A percentile compares a stretch with the other conserved stretches of the same genome.
These are phyloP conservation scores for Poecilobothrus nobilitatus DNA, from an alignment of 2,888 invertebrate species.

Conservation along the genomic window DNA sequence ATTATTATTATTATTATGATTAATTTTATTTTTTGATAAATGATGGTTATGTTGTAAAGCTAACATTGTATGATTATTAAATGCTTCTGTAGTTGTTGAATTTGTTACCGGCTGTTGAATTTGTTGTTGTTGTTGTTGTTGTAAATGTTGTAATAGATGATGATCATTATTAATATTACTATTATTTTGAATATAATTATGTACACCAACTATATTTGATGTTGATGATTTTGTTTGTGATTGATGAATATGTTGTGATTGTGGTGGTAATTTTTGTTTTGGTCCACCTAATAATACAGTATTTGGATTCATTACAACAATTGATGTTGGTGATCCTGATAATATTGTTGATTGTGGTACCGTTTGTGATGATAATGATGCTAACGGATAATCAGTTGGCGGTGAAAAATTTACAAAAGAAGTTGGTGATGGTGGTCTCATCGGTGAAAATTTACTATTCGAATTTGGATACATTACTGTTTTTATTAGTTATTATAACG, in stretches of 20 bases:
- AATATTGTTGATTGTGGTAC: slow-evolving; percentile 28
- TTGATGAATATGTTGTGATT: slow-evolving; percentile 20
- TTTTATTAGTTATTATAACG: slow-evolving; percentile 18
- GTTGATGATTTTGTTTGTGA: slow-evolving; percentile 14
- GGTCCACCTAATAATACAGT: not conserved
- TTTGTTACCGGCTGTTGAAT: not conserved
- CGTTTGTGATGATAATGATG: slow-evolving; percentile 29
- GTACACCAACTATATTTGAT: not conserved
- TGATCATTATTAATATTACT: not conserved
- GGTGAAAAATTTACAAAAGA: slow-evolving; percentile 65
- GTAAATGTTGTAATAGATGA: not conserved
- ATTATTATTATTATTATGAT: not conserved
- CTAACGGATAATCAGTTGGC: slow-evolving; percentile 63
- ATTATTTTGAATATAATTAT: slow-evolving; percentile 4
- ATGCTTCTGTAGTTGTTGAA: not conserved
- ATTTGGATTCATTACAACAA: slow-evolving; percentile 29
- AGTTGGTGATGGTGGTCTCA: slow-evolving; percentile 40
- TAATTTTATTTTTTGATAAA: slow-evolving; percentile 7
- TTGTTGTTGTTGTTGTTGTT: not conserved
- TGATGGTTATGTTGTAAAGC: slow-evolving; percentile 25
- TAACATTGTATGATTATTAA: slow-evolving; percentile 19
- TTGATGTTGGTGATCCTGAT: slow-evolving; percentile 23
- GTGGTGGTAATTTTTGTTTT: slow-evolving; percentile 9
- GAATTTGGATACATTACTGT: slow-evolving; percentile 36
- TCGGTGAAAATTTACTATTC: slow-evolving; percentile 35